Percentiles rank a stretch among this genome's conserved stretches.
Evolutionary conservation across 2,888 invertebrate genomes (phyloP).

Genomic region (Saturnia japonica): DNA sequence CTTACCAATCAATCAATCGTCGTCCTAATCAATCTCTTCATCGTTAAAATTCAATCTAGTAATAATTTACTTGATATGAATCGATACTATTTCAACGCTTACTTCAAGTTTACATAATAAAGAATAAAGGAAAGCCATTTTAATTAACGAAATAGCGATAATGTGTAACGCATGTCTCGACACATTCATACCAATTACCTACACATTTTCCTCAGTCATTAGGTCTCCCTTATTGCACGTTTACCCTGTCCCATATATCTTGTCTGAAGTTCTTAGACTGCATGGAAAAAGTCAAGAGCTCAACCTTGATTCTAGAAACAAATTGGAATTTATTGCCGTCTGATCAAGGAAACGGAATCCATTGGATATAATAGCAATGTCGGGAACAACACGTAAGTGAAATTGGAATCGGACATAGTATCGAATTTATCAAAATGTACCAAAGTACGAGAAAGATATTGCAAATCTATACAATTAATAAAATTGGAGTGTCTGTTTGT

Average conservation of each 20-base stretch:
- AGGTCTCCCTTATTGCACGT: slow-evolving; percentile 25
- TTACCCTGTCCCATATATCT: slow-evolving; percentile 29
- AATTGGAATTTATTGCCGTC: slow-evolving; percentile 24
- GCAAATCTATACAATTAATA: no score
- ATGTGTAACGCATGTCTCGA: background rate
- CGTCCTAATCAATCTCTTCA: no score
- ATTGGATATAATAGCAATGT: slow-evolving; percentile 14
- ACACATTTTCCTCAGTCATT: slow-evolving; percentile 19
- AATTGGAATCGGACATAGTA: slow-evolving; percentile 4
- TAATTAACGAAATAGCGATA: background rate
- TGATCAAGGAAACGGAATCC: slow-evolving; percentile 4
- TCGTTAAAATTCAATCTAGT: no score
- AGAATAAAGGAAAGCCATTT: background rate
- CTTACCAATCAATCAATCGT: no score
- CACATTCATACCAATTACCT: slow-evolving; percentile 17
- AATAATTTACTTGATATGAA: no score
- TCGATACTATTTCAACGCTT: background rate
- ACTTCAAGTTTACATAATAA: background rate
- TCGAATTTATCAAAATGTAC: background rate
- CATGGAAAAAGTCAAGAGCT: slow-evolving; percentile 38
- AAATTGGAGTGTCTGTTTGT: no score
- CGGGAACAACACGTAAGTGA: background rate
- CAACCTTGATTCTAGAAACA: slow-evolving; percentile 33
- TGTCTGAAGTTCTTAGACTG: slow-evolving; percentile 29
- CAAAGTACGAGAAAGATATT: background rate